Evolutionary conservation across 2,888 invertebrate genomes (phyloP).

Genomic region (Rhingia campestris): DNA sequence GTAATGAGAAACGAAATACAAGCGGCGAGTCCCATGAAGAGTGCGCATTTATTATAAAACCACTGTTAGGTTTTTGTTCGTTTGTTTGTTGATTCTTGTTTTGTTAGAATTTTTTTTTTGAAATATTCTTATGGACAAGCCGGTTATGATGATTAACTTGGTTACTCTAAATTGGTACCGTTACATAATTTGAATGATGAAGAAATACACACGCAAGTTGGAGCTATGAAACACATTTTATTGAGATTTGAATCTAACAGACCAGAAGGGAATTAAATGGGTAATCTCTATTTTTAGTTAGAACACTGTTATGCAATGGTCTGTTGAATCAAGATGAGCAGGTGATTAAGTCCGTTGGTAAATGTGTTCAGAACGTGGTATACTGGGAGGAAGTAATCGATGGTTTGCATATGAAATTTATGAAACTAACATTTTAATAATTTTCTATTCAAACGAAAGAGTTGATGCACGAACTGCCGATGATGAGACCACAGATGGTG

Average conservation of each 20-base stretch:
- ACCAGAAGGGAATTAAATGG: not conserved
- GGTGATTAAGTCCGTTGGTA: not conserved
- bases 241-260: conserved; percentile 28
- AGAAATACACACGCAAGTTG: conserved; percentile 2
- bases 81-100: conserved; percentile 9
- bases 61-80: conserved; percentile 25
- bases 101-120: conserved; percentile 10
- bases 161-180: conserved; percentile 35
- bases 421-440: too few species aligned
- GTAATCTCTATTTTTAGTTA: not conserved
- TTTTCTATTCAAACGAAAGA: too few species aligned
- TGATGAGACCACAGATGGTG: too few species aligned
- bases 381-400: not conserved
- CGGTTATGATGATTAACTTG: conserved; percentile 27
- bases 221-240: conserved; percentile 22
- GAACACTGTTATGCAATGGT: conserved; percentile 37
- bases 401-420: conserved; percentile 10
- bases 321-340: conserved; percentile 3
- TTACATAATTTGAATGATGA: conserved; percentile 51
- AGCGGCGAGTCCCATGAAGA: not conserved
- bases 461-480: too few species aligned
- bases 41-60: conserved; percentile 33
- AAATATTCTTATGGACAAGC: conserved; percentile 21
- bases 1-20: conserved; percentile 2
- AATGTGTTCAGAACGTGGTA: not conserved